Percentiles rank a stretch among this genome's conserved stretches.
These are phyloP conservation scores for Mormyrus proboscirostris DNA, from an alignment of 2,797 vertebrate genomes.

Conservation along the genomic window DNA sequence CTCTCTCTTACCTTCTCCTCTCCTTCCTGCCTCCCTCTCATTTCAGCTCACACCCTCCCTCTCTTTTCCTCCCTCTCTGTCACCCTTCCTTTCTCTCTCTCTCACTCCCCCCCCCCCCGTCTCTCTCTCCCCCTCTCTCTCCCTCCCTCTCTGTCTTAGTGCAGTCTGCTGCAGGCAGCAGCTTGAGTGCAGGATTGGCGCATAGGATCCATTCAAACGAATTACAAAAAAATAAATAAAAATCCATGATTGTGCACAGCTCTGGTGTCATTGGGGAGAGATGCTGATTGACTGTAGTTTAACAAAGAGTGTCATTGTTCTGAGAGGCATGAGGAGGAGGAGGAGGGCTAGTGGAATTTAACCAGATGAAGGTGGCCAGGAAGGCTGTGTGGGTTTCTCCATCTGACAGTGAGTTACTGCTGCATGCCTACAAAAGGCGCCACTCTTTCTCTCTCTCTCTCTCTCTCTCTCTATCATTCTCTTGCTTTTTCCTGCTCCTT, in stretches of 20 bases:
- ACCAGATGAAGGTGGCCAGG: conserved; percentile 17
- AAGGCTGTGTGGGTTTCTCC: conserved; percentile 23
- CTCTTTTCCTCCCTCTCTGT: conserved; percentile 1
- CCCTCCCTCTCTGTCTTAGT: conserved; percentile 8
- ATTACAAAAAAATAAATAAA: conserved; percentile 10
- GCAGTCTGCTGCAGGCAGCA: conserved; percentile 24
- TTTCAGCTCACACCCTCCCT: not conserved
- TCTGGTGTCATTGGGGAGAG: conserved; percentile 35
- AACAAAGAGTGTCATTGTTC: conserved; percentile 15
- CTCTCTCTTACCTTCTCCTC: conserved; percentile 5
- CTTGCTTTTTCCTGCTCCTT: conserved; percentile 26
- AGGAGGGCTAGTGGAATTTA: conserved; percentile 14
- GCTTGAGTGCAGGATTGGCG: conserved; percentile 18
- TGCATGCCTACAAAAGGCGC: conserved; percentile 56
- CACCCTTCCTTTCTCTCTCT: conserved; percentile 15
- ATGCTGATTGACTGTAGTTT: conserved; percentile 28
- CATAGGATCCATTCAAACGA: conserved; percentile 21
- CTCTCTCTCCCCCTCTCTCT: no score
- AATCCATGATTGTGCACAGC: conserved; percentile 15
- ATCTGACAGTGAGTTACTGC: conserved; percentile 28
- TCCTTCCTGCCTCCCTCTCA: conserved; percentile 1
- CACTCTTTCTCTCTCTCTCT: conserved; percentile 24
- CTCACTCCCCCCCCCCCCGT: not conserved
- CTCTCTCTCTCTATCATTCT: conserved; percentile 8
- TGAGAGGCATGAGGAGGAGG: not conserved